Conservation (phyloP, 1,140 invertebrate genomes). For the Stegodyphus mimosarum region DNA sequence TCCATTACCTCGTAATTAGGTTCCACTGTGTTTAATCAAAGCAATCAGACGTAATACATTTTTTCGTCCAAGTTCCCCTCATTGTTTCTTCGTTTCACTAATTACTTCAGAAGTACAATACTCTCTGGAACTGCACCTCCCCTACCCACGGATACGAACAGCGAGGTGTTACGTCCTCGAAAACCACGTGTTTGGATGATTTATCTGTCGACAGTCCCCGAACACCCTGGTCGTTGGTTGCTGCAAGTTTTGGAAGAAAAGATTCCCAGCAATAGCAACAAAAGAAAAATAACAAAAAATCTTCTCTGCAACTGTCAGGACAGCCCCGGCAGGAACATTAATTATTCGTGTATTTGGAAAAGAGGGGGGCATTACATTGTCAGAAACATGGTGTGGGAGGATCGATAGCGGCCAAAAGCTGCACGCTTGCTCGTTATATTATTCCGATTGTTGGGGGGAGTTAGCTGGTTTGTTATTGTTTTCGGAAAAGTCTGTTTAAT, state of each 20-base stretch:
- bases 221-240: neutral
- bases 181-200: slow-evolving; percentile 42
- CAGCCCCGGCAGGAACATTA: slow-evolving; percentile 10
- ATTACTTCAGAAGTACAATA: slow-evolving; percentile 14
- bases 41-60: slow-evolving; percentile 44
- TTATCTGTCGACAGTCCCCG: slow-evolving; percentile 14
- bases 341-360: slow-evolving; percentile 47
- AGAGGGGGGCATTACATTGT: slow-evolving; percentile 21
- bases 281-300: neutral
- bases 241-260: neutral
- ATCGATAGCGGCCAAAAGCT: slow-evolving; percentile 23
- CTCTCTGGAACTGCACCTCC: slow-evolving; percentile 6
- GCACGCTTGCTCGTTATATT: slow-evolving; percentile 2
- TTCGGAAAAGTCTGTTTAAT: too few relatives aligned
- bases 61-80: slow-evolving; percentile 6
- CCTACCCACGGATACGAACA: neutral
- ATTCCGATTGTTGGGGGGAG: slow-evolving; percentile 9
- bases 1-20: slow-evolving; percentile 43
- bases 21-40: slow-evolving; percentile 26
- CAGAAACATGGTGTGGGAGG: slow-evolving; percentile 27
- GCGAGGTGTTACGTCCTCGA: slow-evolving; percentile 30
- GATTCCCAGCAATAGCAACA: neutral
- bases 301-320: slow-evolving; percentile 21
- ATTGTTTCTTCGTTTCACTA: slow-evolving; percentile 31
- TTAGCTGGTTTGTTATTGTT: neutral